phyloP scores from a whole-genome alignment of 2,113 vertebrate species.

The Cisticola juncidis region DNA sequence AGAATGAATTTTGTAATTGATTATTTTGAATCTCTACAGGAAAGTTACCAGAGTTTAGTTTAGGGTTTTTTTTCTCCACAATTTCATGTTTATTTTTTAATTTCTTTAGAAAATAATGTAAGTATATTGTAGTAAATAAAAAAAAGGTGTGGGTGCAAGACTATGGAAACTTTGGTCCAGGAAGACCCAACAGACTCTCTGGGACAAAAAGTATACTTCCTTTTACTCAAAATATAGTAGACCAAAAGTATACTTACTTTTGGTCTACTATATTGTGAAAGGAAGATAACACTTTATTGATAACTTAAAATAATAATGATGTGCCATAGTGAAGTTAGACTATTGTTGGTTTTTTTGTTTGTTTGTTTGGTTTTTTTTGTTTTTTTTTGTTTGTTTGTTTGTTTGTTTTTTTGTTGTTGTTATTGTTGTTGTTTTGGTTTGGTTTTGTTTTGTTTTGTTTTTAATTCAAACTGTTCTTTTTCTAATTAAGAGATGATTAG shows the following conservation, averaged over 20 bases:
- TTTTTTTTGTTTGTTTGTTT: too few species aligned
- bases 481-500: not conserved
- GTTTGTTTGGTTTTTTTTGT: too few species aligned
- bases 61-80: fast-evolving
- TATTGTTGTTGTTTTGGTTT: too few species aligned
- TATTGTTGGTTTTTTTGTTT: too few species aligned
- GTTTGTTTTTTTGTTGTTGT: too few species aligned
- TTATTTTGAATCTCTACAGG: not conserved
- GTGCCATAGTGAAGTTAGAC: not conserved
- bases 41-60: not conserved
- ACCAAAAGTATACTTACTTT: too few species aligned
- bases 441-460: too few species aligned
- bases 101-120: not conserved
- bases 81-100: fast-evolving
- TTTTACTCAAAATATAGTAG: too few species aligned
- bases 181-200: not conserved
- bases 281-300: not conserved
- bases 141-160: not conserved
- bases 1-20: not conserved
- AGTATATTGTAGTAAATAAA: not conserved
- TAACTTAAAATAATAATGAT: not conserved
- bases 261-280: not conserved
- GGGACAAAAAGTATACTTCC: not conserved
- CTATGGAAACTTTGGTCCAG: not conserved
- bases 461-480: not conserved